Conservation (phyloP, 2,888 invertebrate species). For the Hydroisotoma schaefferi region DNA sequence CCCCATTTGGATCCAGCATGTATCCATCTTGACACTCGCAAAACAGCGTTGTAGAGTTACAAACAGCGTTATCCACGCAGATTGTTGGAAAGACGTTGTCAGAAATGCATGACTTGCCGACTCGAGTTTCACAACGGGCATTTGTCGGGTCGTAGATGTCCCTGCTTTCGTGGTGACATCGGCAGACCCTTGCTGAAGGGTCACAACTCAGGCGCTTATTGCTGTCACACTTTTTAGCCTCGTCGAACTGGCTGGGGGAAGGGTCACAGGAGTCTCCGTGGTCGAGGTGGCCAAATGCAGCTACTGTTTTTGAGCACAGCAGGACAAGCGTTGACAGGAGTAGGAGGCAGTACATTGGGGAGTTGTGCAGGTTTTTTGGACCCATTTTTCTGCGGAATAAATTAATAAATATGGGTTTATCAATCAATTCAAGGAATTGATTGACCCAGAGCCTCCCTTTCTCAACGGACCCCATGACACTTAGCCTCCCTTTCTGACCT, state of each 20-base stretch:
- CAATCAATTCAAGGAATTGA: too few relatives aligned
- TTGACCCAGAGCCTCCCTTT: too few relatives aligned
- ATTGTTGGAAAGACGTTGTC: conserved; percentile 30
- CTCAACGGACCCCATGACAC: too few relatives aligned
- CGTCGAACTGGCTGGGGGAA: conserved; percentile 22
- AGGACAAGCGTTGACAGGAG: too few relatives aligned
- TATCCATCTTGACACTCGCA: conserved; percentile 27
- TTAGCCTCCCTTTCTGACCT: too few relatives aligned
- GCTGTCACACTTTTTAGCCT: conserved; percentile 29
- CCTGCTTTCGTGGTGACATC: conserved; percentile 36
- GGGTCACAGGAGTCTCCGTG: conserved; percentile 27
- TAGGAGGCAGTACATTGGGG: too few relatives aligned
- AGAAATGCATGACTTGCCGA: conserved; percentile 28
- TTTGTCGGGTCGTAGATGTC: conserved; percentile 21
- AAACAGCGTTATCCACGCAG: conserved; percentile 31
- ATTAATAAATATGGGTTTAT: too few relatives aligned
- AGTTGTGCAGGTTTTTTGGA: too few relatives aligned
- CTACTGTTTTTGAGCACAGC: too few relatives aligned
- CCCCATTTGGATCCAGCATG: conserved; percentile 20
- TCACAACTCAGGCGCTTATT: conserved; percentile 34
- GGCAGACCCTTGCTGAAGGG: conserved; percentile 15
- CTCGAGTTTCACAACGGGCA: conserved; percentile 36
- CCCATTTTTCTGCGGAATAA: too few relatives aligned
- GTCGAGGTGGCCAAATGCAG: conserved; percentile 13
- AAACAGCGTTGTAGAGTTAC: conserved; percentile 26